Evolutionary conservation across 2,113 vertebrate species (phyloP).

Genomic region (Nanorana parkeri): DNA sequence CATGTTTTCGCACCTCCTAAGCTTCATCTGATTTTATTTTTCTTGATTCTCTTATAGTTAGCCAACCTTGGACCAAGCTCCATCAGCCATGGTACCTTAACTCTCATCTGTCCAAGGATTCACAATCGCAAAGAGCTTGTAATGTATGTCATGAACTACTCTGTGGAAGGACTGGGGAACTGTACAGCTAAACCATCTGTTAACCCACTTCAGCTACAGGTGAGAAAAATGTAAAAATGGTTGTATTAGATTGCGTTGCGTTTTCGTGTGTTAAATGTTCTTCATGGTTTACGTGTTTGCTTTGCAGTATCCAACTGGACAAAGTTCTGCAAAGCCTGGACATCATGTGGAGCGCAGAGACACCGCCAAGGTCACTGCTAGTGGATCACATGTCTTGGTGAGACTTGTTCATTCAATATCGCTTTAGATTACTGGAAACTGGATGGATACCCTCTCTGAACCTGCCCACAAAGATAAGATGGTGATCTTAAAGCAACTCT

Average conservation of each 20-base stretch:
- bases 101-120: conserved; percentile 80
- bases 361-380: conserved; percentile 64
- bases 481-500: no score
- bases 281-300: neutral
- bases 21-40: neutral
- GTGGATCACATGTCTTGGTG: conserved; percentile 76
- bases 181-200: conserved; percentile 76
- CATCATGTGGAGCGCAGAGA: conserved; percentile 79
- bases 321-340: conserved; percentile 66
- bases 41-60: conserved; percentile 71
- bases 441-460: no score
- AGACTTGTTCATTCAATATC: conserved; percentile 17
- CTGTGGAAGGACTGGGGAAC: conserved; percentile 77
- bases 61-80: conserved; percentile 85
- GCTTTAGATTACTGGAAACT: no score
- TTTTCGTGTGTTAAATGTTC: no score
- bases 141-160: conserved; percentile 80
- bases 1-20: neutral
- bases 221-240: conserved; percentile 60
- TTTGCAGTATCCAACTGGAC: conserved; percentile 66
- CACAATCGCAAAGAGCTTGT: conserved; percentile 71
- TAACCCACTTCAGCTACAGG: conserved; percentile 78
- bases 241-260: no score
- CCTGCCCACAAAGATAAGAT: no score
- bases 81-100: conserved; percentile 80